Evolutionary conservation across 2,888 invertebrate species (phyloP).

Genomic region (Panopea generosa): DNA sequence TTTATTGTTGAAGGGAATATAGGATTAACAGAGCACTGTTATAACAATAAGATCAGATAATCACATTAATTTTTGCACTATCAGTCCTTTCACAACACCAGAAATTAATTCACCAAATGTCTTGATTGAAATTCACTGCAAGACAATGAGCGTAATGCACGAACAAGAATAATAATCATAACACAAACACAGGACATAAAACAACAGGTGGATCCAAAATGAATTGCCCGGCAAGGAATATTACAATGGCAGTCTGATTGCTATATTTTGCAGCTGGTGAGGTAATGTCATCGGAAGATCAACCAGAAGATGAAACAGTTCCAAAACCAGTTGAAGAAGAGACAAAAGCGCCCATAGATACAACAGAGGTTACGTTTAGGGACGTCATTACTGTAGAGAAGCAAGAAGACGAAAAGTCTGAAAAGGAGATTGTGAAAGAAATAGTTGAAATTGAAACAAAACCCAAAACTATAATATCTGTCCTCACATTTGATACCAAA

Average conservation of each 20-base stretch:
- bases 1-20: too few relatives aligned
- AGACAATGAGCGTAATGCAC: too few relatives aligned
- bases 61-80: too few relatives aligned
- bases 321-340: constrained; percentile 1
- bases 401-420: constrained; percentile 18
- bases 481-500: constrained; percentile 44
- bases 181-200: too few relatives aligned
- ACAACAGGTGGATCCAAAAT: too few relatives aligned
- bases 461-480: constrained; percentile 28
- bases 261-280: constrained; percentile 34
- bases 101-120: too few relatives aligned
- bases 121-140: too few relatives aligned
- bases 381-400: constrained; percentile 28
- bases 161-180: too few relatives aligned
- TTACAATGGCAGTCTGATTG: background rate
- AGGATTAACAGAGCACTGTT: too few relatives aligned
- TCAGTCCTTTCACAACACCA: too few relatives aligned
- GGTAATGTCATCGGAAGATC: constrained; percentile 23
- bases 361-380: constrained; percentile 13
- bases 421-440: constrained; percentile 13
- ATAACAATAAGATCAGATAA: too few relatives aligned
- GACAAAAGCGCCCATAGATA: constrained; percentile 5
- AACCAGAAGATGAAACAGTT: constrained; percentile 4
- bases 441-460: constrained; percentile 20
- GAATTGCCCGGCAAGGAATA: too few relatives aligned